Conservation (phyloP, 2,797 vertebrate genomes). For the Loriculus beryllinus region DNA sequence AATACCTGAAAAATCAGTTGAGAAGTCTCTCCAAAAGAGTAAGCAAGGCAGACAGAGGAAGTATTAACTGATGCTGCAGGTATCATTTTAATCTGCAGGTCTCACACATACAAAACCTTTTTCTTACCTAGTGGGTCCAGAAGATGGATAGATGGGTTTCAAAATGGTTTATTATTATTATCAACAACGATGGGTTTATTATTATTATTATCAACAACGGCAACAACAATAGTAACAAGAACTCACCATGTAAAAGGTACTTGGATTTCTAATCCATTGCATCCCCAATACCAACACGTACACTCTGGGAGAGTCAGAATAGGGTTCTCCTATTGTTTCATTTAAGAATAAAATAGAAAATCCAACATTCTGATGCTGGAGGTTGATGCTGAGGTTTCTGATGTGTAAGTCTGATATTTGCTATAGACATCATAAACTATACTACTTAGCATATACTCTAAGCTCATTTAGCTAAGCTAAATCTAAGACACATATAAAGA, state of each 20-base stretch:
- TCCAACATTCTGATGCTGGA: not conserved
- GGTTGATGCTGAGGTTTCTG: not conserved
- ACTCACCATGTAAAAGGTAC: not conserved
- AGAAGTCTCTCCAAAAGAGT: not conserved
- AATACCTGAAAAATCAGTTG: not conserved
- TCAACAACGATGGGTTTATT: not conserved
- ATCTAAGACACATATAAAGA: not conserved
- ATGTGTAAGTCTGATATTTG: not conserved
- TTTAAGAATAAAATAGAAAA: not conserved
- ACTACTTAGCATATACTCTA: not conserved
- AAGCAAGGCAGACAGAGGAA: not conserved
- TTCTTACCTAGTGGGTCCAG: not conserved
- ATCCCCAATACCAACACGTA: not conserved
- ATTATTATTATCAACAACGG: not conserved
- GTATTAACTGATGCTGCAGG: not conserved
- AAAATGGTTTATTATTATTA: not conserved
- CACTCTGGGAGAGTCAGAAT: not conserved
- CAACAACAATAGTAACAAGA: not conserved
- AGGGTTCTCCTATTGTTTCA: not conserved
- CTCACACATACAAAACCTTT: not conserved
- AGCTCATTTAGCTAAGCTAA: not conserved
- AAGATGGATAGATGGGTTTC: not conserved
- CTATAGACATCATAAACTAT: not conserved
- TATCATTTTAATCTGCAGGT: not conserved
- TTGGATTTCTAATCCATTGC: not conserved